These are phyloP conservation scores for Oreohelix idahoensis DNA, from an alignment of 1,140 invertebrate genomes.

Conservation along the genomic window DNA sequence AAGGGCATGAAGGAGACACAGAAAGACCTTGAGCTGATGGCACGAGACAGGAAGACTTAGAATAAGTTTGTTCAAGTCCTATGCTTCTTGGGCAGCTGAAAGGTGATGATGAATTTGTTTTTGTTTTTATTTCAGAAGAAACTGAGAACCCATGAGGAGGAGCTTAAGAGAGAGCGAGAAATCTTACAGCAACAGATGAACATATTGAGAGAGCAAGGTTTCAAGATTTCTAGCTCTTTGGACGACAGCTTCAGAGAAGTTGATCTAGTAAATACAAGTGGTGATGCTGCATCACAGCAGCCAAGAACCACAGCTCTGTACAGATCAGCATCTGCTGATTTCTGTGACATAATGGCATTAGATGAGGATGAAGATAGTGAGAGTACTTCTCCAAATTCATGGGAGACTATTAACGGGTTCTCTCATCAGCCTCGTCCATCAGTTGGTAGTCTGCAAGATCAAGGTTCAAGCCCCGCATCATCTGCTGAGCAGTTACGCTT, in stretches of 20 bases:
- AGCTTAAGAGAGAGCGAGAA: slow-evolving; percentile 56
- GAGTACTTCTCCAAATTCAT: slow-evolving; percentile 4
- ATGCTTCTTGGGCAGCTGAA: not conserved
- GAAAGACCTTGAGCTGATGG: no score
- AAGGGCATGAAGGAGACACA: no score
- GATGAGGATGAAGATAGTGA: slow-evolving; percentile 37
- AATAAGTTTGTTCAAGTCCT: not conserved
- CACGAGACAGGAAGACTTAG: no score
- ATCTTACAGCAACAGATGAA: slow-evolving; percentile 61
- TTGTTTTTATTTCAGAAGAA: slow-evolving; percentile 45
- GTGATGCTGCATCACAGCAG: slow-evolving; percentile 4
- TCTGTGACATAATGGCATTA: slow-evolving; percentile 45
- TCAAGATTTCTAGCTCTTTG: slow-evolving; percentile 4
- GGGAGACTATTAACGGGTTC: slow-evolving; percentile 22
- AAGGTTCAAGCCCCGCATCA: slow-evolving; percentile 19
- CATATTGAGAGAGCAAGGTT: slow-evolving; percentile 52
- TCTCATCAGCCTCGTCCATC: slow-evolving; percentile 35
- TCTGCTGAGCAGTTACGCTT: slow-evolving; percentile 46
- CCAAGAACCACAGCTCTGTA: slow-evolving; percentile 45
- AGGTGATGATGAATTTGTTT: no score
- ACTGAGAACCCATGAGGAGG: slow-evolving; percentile 52
- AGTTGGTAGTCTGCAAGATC: slow-evolving; percentile 42
- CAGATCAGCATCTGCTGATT: slow-evolving; percentile 62
- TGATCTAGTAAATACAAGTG: slow-evolving; percentile 19
- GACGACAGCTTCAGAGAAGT: not conserved